Evolutionary conservation across 2,888 invertebrate species (phyloP).

Genomic region (Lasioglossum morio): DNA sequence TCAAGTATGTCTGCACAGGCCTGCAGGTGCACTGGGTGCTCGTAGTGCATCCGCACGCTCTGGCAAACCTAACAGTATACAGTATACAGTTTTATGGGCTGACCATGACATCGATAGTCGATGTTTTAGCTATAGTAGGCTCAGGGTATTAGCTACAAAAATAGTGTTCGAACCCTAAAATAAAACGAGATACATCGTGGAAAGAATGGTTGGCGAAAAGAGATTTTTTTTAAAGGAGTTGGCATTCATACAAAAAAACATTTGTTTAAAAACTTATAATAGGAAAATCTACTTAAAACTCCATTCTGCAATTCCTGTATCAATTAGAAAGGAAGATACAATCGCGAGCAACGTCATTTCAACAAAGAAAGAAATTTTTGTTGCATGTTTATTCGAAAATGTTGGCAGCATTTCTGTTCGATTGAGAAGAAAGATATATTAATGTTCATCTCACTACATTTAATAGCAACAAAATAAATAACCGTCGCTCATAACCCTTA

Average conservation of each 20-base stretch:
- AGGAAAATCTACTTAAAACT: neutral
- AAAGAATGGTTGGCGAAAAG: neutral
- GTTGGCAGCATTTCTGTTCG: too few species aligned
- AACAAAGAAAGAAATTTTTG: neutral
- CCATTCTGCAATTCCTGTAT: neutral
- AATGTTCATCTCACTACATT: too few species aligned
- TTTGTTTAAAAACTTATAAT: neutral
- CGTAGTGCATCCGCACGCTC: neutral
- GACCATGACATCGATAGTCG: slow-evolving; percentile 4
- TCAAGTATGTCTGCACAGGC: neutral
- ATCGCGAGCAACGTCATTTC: neutral
- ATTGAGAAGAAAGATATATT: too few species aligned
- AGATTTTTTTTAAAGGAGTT: too few species aligned
- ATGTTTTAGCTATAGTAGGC: neutral
- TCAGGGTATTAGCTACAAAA: neutral
- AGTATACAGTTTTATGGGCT: neutral
- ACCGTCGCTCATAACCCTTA: too few species aligned
- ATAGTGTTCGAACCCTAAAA: neutral
- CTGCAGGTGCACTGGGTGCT: neutral
- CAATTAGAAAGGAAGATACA: neutral
- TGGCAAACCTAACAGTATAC: neutral
- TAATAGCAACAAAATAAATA: too few species aligned
- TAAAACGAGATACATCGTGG: neutral
- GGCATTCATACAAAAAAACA: neutral
- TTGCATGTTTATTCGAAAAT: neutral